Base-by-base conservation (phyloP, 1,140 invertebrate genomes). In the Eueides isabella region DNA sequence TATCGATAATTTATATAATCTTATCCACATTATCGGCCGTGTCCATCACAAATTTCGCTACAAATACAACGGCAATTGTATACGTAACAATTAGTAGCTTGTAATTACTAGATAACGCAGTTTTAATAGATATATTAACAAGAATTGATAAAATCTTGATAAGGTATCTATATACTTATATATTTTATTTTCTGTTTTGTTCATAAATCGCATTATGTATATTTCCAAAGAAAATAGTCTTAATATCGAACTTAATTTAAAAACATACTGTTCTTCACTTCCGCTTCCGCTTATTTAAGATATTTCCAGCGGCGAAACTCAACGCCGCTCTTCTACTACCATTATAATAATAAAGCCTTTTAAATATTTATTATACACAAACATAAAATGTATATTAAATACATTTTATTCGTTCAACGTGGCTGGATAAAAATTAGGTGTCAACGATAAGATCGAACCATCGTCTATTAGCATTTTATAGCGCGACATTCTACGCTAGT, bases 381-480 rank as follows among this genome's bases (percentile, higher is more conserved):
- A 9, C 16, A 38, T 38, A 16, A 38, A 38, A 16, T 48, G 16
- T 48, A 9, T 48, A 23, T 26, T 23, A 55, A 55, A 55, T 1
- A 55, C 41, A 44, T 44, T 55, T 26, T 23, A 55, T 26, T 55
- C 48, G 9, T 55, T 55, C 9, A 7, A 55, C 48, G 48, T 23
- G n/a, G 48, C 12, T 11, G 23, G 48, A 55, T 55, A 55, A 55
- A 55, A 55, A 55, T 55, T 55, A 55, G 48, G 48, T 55, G 48
- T 55, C 48, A 55, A 55, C 11, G 48, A 55, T 55, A 55, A 26
- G 48, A 55, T 55, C 48, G 48, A 26, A 55, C 19, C 48, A 55
- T 55, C 48, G 48, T 55, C 48, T 55, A 55, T 55, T 55, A 55
- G 48, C 48, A 55, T 55, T 55, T 55, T 55, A 55, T 55, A 55